Base-by-base conservation (phyloP, 2,113 vertebrate species). In the Condylura cristata region DNA sequence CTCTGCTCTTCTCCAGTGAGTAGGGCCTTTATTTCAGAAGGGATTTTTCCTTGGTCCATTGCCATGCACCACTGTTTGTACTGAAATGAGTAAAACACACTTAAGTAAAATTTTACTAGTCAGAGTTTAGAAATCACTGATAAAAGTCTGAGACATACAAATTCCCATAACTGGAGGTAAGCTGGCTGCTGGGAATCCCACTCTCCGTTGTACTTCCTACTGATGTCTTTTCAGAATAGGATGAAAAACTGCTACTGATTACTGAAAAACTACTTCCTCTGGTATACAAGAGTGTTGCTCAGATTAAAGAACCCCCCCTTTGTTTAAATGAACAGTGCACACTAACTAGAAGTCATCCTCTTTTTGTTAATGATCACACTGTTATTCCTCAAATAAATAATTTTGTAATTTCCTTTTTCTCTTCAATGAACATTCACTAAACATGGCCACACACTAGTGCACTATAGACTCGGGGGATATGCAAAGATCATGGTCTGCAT, bases 11-110 rank as follows among this genome's bases (percentile, higher is more conserved):
- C 99, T 75, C 99, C 99, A 2, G 99, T 99, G 70, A 99, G 98
- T 3, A 99, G 98, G 41, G 99, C 99, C 98, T 99, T 99, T 95
- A 99, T 99, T 98, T 99, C 99, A 0, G 99, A 99, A 22, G 99
- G 99, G 97, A 99, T 99, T 98, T 99, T 99, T 53, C 99, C 99
- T 98, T 99, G 99, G 96, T 99, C 99, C 99, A 99, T 99, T 20
- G 99, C 99, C 46, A 99, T 98, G 90, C 99, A 99, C 99, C 99
- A 99, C 98, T 99, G 99, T 96, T 99, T 99, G 97, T 99, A 99
- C 99, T 99, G 98, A 90, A 97, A 97, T 26, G 96, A 6, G 81
- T 92, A 97, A 97, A 96, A 91, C 41, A 76, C 79, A 63, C 37
- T n/a, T 61, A 61, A 79, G 81, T 78, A 83, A 91, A 87, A 74